Conservation (phyloP, 2,888 invertebrate species). For the Strigamia transsilvanica region DNA sequence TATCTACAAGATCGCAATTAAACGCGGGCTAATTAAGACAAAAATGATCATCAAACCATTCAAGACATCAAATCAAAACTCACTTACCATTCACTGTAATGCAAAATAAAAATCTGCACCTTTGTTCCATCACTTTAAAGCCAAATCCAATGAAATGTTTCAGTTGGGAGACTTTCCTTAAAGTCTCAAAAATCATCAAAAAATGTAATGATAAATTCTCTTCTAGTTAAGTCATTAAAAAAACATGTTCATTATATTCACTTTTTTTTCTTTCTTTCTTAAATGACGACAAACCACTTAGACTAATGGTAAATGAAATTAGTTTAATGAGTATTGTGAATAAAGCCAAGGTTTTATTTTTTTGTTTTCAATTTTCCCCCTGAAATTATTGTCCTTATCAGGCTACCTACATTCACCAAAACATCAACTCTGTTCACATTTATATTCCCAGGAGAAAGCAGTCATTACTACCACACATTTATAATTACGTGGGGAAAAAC, state of each 20-base stretch:
- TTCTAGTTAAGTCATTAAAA: too few relatives aligned
- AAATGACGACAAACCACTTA: too few relatives aligned
- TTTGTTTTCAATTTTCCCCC: neutral
- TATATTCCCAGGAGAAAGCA: slow-evolving; percentile 18
- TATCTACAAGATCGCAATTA: neutral
- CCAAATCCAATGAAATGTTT: too few relatives aligned
- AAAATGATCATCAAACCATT: neutral
- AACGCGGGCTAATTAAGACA: neutral
- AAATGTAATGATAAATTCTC: too few relatives aligned
- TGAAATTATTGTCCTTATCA: neutral
- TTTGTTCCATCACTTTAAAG: too few relatives aligned
- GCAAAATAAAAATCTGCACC: neutral
- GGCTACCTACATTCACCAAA: slow-evolving; percentile 31
- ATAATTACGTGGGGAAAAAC: slow-evolving; percentile 15
- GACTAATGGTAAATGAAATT: too few relatives aligned
- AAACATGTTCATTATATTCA: too few relatives aligned
- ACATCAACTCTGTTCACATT: slow-evolving; percentile 22
- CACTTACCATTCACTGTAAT: neutral
- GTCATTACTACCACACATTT: slow-evolving; percentile 31
- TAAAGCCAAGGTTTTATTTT: neutral
- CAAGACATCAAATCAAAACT: neutral
- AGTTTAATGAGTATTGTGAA: too few relatives aligned
- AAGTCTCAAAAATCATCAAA: too few relatives aligned
- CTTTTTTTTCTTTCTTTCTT: too few relatives aligned
- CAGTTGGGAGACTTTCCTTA: too few relatives aligned